Conservation (phyloP, 2,888 invertebrate genomes). For the Hypercompe scribonia region DNA sequence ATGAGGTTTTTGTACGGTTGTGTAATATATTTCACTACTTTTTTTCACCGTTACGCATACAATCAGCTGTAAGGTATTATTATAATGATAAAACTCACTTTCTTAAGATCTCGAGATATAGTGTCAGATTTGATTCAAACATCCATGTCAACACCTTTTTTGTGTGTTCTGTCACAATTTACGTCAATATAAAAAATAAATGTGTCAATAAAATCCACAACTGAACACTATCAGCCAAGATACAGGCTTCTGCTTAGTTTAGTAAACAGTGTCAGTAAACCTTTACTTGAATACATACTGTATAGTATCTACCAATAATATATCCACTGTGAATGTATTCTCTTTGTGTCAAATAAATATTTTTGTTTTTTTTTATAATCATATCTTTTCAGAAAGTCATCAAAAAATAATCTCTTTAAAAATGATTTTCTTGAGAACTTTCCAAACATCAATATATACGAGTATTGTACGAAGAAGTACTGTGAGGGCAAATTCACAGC, state of each 20-base stretch:
- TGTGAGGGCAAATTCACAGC: too few species aligned
- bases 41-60: background rate
- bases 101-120: background rate
- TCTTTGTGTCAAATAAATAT: too few species aligned
- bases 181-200: too few species aligned
- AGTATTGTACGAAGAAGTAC: background rate
- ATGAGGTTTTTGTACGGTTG: background rate
- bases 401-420: background rate
- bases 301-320: too few species aligned
- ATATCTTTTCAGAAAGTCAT: background rate
- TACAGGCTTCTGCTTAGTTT: too few species aligned
- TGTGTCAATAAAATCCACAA: too few species aligned
- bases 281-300: too few species aligned
- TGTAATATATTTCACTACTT: background rate
- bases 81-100: background rate
- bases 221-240: too few species aligned
- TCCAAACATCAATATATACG: background rate
- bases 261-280: too few species aligned
- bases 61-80: background rate
- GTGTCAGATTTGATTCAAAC: background rate
- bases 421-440: background rate
- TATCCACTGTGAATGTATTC: too few species aligned
- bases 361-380: too few species aligned
- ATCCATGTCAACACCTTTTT: background rate
- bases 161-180: background rate